These are phyloP conservation scores for Sclerurus mexicanus DNA, from an alignment of 2,113 vertebrate genomes.

Conservation along the genomic window DNA sequence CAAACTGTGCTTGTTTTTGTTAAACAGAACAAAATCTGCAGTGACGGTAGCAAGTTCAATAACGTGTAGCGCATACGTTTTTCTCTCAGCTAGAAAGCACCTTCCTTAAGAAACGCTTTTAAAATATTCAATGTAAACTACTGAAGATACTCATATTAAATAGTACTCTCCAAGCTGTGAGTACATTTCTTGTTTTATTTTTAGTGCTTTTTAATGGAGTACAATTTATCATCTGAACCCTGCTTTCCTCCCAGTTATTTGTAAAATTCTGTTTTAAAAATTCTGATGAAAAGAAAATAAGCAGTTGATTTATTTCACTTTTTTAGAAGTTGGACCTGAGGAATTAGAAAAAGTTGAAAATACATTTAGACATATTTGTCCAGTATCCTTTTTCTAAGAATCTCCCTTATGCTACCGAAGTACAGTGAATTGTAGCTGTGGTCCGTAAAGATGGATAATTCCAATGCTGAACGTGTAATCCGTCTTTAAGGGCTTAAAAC, in stretches of 20 bases:
- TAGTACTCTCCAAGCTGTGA: constrained; percentile 23
- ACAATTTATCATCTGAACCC: background rate
- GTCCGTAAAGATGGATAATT: background rate
- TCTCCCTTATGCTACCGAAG: background rate
- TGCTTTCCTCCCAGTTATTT: background rate
- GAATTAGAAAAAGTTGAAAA: background rate
- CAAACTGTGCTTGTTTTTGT: constrained; percentile 78
- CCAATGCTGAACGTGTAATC: background rate
- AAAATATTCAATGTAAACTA: constrained; percentile 54
- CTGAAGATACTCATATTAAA: constrained; percentile 54
- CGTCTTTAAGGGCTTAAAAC: constrained; percentile 5
- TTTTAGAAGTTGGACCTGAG: background rate
- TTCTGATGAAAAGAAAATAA: background rate
- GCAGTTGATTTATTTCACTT: background rate
- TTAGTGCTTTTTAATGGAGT: background rate
- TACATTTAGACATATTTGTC: background rate
- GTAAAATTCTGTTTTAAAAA: background rate
- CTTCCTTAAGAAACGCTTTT: constrained; percentile 60
- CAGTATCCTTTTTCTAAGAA: background rate
- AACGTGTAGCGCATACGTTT: constrained; percentile 68
- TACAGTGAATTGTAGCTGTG: background rate
- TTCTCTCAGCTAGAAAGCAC: constrained; percentile 61
- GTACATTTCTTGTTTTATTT: constrained; percentile 36
- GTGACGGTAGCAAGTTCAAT: constrained; percentile 69
- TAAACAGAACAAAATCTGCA: constrained; percentile 75